A percentile compares a stretch with the other conserved stretches of the same genome.
Conservation (phyloP, 2,113 vertebrate genomes). For the Aegithalos caudatus region DNA sequence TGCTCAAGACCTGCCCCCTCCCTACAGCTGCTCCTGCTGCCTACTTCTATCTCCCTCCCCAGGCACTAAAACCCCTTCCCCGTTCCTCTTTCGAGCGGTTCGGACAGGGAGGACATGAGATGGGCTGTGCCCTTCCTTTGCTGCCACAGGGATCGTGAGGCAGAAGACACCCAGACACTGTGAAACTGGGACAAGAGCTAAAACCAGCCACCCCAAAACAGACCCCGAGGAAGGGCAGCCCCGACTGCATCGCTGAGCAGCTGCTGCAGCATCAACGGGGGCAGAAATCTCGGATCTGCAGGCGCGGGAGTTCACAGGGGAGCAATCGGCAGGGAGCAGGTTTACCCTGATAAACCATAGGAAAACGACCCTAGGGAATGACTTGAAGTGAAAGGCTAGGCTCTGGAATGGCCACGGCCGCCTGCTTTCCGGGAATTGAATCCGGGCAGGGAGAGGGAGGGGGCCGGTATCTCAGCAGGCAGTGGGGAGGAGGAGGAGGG, state of each 20-base stretch:
- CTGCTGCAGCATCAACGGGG: background rate
- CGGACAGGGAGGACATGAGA: accelerated
- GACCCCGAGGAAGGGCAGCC: background rate
- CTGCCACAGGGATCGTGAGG: accelerated
- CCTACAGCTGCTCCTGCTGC: background rate
- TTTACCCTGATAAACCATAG: background rate
- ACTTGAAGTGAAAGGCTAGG: background rate
- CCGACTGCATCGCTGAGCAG: background rate
- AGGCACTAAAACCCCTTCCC: background rate
- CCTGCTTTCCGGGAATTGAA: background rate
- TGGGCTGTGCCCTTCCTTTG: background rate
- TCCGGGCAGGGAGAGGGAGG: background rate
- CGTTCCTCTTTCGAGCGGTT: accelerated
- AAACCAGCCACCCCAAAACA: background rate
- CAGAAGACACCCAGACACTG: background rate
- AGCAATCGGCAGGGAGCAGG: background rate
- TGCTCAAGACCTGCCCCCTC: background rate
- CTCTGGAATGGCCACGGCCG: background rate
- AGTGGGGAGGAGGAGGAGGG: background rate
- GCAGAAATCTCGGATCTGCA: background rate
- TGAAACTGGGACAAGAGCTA: background rate
- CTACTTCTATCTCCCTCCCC: accelerated
- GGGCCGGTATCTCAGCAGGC: background rate
- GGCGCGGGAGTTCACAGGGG: background rate
- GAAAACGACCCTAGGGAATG: background rate